These are phyloP conservation scores for Athene cunicularia DNA, from an alignment of 2,113 vertebrate genomes.

Conservation along the genomic window DNA sequence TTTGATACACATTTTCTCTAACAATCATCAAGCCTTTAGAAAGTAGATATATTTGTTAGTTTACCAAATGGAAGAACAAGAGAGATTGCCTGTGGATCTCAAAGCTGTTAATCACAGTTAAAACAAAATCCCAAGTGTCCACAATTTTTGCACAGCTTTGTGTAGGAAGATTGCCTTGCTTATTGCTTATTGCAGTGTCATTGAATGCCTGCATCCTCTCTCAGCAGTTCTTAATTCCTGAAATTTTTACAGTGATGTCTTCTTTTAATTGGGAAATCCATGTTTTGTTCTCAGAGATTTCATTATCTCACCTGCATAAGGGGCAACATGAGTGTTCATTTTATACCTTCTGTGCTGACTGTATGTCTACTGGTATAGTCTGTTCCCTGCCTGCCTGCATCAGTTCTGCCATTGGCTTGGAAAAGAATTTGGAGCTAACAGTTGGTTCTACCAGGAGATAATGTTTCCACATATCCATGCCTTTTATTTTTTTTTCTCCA, in stretches of 20 bases:
- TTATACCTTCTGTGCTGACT: not conserved
- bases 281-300: not conserved
- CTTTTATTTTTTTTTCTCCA: not conserved
- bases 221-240: not conserved
- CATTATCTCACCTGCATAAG: not conserved
- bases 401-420: not conserved
- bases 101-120: not conserved
- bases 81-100: not conserved
- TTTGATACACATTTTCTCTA: not conserved
- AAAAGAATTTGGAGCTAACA: not conserved
- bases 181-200: accelerated
- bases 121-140: not conserved
- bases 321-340: not conserved
- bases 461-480: not conserved
- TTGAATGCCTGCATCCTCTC: not conserved
- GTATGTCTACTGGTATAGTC: not conserved
- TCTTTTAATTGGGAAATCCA: not conserved
- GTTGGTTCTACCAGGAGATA: not conserved
- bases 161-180: not conserved
- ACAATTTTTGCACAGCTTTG: not conserved
- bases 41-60: not conserved
- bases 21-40: not conserved
- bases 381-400: not conserved
- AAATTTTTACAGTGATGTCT: not conserved
- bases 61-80: not conserved